Evolutionary conservation across 1,140 invertebrate species (phyloP), one percentile per base, ranked within the genome.

Genomic region (Diploscapter pachys): DNA sequence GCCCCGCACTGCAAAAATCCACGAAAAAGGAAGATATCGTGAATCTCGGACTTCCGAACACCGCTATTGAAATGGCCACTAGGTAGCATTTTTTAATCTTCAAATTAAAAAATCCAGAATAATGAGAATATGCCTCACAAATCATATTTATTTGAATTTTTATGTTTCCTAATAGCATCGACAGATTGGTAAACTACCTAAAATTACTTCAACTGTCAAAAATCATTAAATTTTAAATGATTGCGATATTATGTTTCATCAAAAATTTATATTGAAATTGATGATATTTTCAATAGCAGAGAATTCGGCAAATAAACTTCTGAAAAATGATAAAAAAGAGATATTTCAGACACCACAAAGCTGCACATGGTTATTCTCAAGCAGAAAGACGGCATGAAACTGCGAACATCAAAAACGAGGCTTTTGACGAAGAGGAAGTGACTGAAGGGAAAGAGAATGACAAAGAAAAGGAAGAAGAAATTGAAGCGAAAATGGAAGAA

Each of bases 401-500:
- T 31, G 63, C 77, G 51, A 72, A 78, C 49, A 73, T 78, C n/a
- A 54, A 59, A 50, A 50, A 11, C 8, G 55, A 79, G 52, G 62
- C 31, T 13, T n/a, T 31, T 68, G 48, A 78, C 9, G 76, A 77
- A 48, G 68, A 13, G 53, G 63, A 77, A 54, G 59, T 72, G 55
- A 73, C 73, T 13, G 50, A 59, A 50, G 51, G 11, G n/a, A 2
- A 79, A 49, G 62, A 55, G 31, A 31, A 31, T 31, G 48, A 31
- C 69, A 31, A 78, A n/a, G 76, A 77, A 48, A 76, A 77, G 31
- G 59, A 52, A 13, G 63, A 73, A 75, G 54, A 78, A 50, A 52
- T n/a, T 55, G 77, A 82, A 73, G 78, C 83, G 54, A 62, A 73
- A 53, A 52, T 73, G 67, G 11, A 9, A 53, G 77, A 81, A 70